Evolutionary conservation across 2,113 vertebrate species (phyloP).

Genomic region (western clawed frog (Xenopus tropicalis)): UCB_Xtro_10.0 CM004447.2:7706501-7707000

Average conservation of each 20-base stretch:
- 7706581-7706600: neutral
- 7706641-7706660: too few species aligned
- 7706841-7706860: neutral
- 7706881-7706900: constrained; percentile 45
- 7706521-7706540: constrained; percentile 12
- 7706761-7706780: neutral
- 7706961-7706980: constrained; percentile 93
- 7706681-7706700: neutral
- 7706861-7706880: constrained; percentile 38
- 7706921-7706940: constrained; percentile 82
- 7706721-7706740: neutral
- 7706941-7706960: constrained; percentile 78
- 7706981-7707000: constrained; percentile 98
- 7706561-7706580: constrained; percentile 29
- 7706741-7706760: neutral
- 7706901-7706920: constrained; percentile 73
- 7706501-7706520: neutral
- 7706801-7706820: constrained; percentile 18
- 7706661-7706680: neutral
- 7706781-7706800: neutral
- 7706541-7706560: constrained; percentile 42
- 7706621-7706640: neutral
- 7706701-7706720: too few species aligned
- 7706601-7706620: neutral
- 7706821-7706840: constrained; percentile 24